Base-by-base conservation (phyloP, 1,140 invertebrate genomes). In the Teleogryllus occipitalis region DNA sequence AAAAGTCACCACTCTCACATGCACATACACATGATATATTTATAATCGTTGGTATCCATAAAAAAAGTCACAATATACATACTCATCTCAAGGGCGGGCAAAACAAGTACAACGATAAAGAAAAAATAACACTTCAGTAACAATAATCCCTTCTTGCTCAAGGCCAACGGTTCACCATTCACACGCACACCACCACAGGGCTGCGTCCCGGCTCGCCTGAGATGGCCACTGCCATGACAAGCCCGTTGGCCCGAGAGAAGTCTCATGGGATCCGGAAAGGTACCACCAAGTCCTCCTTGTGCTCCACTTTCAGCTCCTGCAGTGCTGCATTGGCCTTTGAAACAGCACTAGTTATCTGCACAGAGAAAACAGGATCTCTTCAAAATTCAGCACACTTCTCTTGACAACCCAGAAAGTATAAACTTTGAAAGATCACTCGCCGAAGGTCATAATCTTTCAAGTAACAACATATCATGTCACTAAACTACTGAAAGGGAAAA, bases 231-330 rank as follows among this genome's bases (percentile, higher is more conserved):
- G 54, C 54, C 54, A 65, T 65, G 10, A 65, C 54, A 10, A 65
- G 54, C 10, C 54, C 54, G 18, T 65, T 65, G 54, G 54, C 54
- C 54, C 54, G 54, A 65, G 76, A 12, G n/a, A 54, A 21, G 10
- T 77, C 72, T 85, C 83, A 87, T 7, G 86, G 86, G 46, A 91
- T 90, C 82, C 89, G 88, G 86, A 95, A 95, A 8, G 92, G 92
- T 21, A 94, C 93, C 65, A 95, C 93, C 82, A 95, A 85, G 84
- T 95, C 93, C 85, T 95, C 94, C 85, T 93, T 93, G 83, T 95
- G 94, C 83, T 94, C 91, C 78, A 95, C 92, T 85, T 91, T 91
- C 7, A 95, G 88, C 78, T 93, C 91, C 65, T 88, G 88, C 80
- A 94, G 88, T 22, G 92, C 92, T n/a, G 87, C 86, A 4, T 89